Percentiles rank a stretch among this genome's conserved stretches.
phyloP scores from a whole-genome alignment of 2,113 vertebrate genomes.

The Cairina moschata region DNA sequence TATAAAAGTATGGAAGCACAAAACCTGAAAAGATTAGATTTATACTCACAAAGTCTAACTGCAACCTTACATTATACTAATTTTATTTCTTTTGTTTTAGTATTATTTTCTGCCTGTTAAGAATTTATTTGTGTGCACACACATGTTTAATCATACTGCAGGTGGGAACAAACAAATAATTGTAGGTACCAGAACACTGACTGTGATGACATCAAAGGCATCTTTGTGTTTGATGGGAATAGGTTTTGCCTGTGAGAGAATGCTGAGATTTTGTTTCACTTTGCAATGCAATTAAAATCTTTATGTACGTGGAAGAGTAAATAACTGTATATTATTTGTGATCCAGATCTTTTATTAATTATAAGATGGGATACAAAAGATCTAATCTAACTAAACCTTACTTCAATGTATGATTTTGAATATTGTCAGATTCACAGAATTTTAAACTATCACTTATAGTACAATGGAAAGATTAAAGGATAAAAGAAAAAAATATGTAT shows the following conservation, averaged over 20 bases:
- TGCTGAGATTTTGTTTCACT: slow-evolving; percentile 5
- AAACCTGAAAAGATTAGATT: neutral
- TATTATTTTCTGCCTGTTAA: neutral
- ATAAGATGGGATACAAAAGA: neutral
- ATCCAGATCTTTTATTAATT: neutral
- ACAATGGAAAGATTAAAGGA: neutral
- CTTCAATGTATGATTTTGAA: neutral
- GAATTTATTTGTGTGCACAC: neutral
- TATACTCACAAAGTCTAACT: neutral
- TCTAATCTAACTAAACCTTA: neutral
- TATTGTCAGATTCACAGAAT: neutral
- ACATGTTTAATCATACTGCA: neutral
- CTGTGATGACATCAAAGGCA: neutral
- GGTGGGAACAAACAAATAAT: neutral
- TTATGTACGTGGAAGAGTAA: neutral
- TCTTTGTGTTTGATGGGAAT: slow-evolving; percentile 8
- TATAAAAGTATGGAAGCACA: neutral
- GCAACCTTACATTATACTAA: neutral
- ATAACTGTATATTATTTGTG: neutral
- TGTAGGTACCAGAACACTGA: slow-evolving; percentile 35
- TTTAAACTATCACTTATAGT: neutral
- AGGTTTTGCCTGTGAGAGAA: neutral
- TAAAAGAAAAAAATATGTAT: neutral
- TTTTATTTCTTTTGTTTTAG: neutral
- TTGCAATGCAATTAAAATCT: slow-evolving; percentile 13